phyloP scores from a whole-genome alignment of 1,140 invertebrate genomes.

The Panagrolaimus sp. region DNA sequence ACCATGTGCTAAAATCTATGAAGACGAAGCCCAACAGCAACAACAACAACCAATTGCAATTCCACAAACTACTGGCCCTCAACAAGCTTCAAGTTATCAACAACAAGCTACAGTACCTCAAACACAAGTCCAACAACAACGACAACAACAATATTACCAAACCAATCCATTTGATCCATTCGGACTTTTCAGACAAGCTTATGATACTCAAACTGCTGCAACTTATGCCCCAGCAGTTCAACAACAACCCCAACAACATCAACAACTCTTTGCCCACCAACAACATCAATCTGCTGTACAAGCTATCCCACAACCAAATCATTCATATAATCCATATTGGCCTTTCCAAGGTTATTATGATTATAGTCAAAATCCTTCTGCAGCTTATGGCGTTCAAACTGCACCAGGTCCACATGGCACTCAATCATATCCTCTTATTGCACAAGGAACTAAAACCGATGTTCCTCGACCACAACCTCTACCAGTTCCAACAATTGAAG shows the following conservation, averaged over 20 bases:
- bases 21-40: neutral
- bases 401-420: neutral
- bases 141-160: neutral
- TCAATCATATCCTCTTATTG: neutral
- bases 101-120: slow-evolving; percentile 5
- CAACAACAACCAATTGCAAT: neutral
- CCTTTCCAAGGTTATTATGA: slow-evolving; percentile 5
- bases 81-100: neutral
- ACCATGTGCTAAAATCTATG: no score
- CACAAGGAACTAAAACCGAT: neutral
- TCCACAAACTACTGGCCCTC: neutral
- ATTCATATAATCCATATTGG: neutral
- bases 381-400: slow-evolving; percentile 8
- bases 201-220: neutral
- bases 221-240: neutral
- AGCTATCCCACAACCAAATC: neutral
- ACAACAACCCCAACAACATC: no score
- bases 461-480: slow-evolving; percentile 2
- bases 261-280: neutral
- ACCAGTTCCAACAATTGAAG: slow-evolving; percentile 19
- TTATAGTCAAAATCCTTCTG: slow-evolving; percentile 5
- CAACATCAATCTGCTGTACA: neutral
- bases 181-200: slow-evolving; percentile 14
- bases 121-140: slow-evolving; percentile 17
- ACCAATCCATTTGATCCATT: slow-evolving; percentile 19